Evolutionary conservation across 2,113 vertebrate genomes (phyloP).

Genomic region (Puffinus mauretanicus): DNA sequence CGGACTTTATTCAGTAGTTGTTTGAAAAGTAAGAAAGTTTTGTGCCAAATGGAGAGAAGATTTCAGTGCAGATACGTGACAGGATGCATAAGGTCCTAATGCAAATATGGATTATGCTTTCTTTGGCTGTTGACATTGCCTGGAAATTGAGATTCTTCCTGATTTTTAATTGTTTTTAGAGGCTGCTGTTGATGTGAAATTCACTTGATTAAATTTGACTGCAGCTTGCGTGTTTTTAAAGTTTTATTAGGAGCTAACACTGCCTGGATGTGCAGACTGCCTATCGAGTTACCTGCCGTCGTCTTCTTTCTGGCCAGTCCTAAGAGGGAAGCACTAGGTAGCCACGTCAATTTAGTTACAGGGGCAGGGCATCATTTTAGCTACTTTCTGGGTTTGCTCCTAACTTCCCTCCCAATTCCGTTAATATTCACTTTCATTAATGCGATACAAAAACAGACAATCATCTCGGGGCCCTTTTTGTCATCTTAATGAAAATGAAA

Average conservation of each 20-base stretch:
- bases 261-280: background rate
- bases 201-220: background rate
- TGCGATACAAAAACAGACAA: background rate
- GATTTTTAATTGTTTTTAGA: background rate
- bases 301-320: background rate
- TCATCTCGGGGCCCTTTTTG: background rate
- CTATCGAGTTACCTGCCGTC: background rate
- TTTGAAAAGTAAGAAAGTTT: conserved; percentile 16
- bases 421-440: background rate
- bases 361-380: background rate
- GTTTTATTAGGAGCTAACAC: background rate
- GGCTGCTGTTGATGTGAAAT: background rate
- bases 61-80: background rate
- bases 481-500: background rate
- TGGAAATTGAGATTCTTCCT: background rate
- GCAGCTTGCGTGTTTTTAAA: background rate
- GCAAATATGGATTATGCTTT: conserved; percentile 8
- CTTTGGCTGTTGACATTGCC: background rate
- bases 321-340: background rate
- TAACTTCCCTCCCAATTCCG: background rate
- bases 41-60: background rate
- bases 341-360: background rate
- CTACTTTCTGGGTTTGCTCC: background rate
- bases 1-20: background rate
- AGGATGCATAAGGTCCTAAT: background rate